Percentiles rank a stretch among this genome's conserved stretches.
phyloP scores from a whole-genome alignment of 2,113 vertebrate genomes.

The Notiomystis cincta region DNA sequence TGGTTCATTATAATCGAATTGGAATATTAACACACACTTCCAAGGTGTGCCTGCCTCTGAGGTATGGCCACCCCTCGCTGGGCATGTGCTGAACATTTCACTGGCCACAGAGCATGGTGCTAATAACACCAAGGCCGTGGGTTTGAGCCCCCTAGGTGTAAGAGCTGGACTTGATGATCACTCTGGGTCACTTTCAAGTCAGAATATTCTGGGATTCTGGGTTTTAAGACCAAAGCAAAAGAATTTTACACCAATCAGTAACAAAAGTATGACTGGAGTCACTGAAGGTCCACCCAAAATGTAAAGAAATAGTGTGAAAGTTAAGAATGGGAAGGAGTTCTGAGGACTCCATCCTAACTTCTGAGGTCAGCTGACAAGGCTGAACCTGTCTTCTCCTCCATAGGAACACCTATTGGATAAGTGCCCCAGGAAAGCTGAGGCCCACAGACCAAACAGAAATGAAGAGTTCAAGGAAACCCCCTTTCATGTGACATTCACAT shows the following conservation, averaged over 20 bases:
- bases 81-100: not conserved
- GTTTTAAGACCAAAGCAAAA: not conserved
- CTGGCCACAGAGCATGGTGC: not conserved
- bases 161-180: not conserved
- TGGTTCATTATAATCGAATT: not conserved
- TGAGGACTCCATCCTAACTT: not conserved
- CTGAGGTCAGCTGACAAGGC: not conserved
- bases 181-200: not conserved
- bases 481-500: not conserved
- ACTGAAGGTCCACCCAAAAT: not conserved
- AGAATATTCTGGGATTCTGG: not conserved
- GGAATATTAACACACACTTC: not conserved
- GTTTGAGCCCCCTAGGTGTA: not conserved
- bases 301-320: not conserved
- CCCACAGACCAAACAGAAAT: not conserved
- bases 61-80: not conserved
- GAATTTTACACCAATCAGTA: not conserved
- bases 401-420: fast-evolving
- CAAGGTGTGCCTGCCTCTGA: not conserved
- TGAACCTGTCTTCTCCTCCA: not conserved
- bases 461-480: not conserved
- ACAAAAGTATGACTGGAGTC: not conserved
- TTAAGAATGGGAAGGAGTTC: not conserved
- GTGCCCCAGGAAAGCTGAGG: no score
- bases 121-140: fast-evolving